A percentile compares a stretch with the other conserved stretches of the same genome.
Evolutionary conservation across 1,140 invertebrate genomes (phyloP).

Genomic region (Drosophila orena): DNA sequence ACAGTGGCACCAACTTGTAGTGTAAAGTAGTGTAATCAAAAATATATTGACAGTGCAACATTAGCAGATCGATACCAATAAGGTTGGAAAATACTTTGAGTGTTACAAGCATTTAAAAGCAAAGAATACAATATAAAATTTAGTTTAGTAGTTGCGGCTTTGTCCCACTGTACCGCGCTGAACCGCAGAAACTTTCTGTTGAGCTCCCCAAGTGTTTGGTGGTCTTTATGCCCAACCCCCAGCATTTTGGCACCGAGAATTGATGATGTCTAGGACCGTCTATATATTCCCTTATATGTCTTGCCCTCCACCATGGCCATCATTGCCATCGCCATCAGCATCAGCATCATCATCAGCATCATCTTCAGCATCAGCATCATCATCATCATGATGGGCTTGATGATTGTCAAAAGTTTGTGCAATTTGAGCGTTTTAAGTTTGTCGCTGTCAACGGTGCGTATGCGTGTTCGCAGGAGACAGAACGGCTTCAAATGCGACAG

Average conservation of each 20-base stretch:
- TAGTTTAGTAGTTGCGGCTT: no score
- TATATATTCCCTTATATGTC: neutral
- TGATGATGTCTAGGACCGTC: constrained; percentile 66
- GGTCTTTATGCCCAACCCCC: constrained; percentile 24
- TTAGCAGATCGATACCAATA: no score
- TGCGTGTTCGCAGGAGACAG: constrained; percentile 33
- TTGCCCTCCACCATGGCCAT: constrained; percentile 8
- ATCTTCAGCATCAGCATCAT: no score
- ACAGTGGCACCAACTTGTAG: neutral
- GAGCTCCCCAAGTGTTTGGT: constrained; percentile 69
- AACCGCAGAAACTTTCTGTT: constrained; percentile 61
- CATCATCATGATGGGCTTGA: constrained; percentile 34
- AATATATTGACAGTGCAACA: no score
- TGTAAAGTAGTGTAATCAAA: neutral
- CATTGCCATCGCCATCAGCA: constrained; percentile 11
- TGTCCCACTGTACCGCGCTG: constrained; percentile 42
- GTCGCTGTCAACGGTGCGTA: constrained; percentile 51
- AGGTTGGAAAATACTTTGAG: no score
- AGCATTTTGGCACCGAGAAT: constrained; percentile 36
- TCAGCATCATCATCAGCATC: constrained; percentile 18
- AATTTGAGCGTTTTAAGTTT: constrained; percentile 55
- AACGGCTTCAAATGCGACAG: constrained; percentile 57
- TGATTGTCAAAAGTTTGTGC: constrained; percentile 49
- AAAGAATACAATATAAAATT: no score
- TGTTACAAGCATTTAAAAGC: no score